Evolutionary conservation across 1,140 invertebrate species (phyloP).

Genomic region (Euura lappo): DNA sequence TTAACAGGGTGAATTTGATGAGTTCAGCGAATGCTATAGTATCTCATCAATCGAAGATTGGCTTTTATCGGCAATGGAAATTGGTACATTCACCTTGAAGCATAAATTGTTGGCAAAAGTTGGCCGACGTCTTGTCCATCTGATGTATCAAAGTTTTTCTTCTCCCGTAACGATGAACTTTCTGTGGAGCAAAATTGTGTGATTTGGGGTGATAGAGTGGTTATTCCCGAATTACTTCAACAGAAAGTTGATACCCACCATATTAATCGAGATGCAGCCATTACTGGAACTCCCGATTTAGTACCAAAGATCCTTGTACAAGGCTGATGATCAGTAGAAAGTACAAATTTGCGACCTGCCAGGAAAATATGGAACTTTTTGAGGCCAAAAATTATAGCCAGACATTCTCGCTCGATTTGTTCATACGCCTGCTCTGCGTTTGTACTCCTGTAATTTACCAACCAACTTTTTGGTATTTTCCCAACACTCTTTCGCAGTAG

Average conservation of each 20-base stretch:
- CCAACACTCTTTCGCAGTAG: not conserved
- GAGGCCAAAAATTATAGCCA: slow-evolving; percentile 43
- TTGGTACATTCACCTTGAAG: too few relatives aligned
- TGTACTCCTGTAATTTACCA: not conserved
- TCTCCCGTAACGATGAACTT: too few relatives aligned
- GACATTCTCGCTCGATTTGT: slow-evolving; percentile 48
- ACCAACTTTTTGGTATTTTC: not conserved
- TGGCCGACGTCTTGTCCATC: too few relatives aligned
- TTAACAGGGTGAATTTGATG: too few relatives aligned
- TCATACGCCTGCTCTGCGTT: slow-evolving; percentile 38
- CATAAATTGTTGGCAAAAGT: too few relatives aligned
- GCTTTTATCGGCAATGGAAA: too few relatives aligned
- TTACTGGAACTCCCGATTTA: slow-evolving; percentile 17
- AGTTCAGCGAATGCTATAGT: too few relatives aligned
- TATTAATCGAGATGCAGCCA: slow-evolving; percentile 23
- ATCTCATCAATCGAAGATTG: too few relatives aligned
- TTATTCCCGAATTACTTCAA: too few relatives aligned
- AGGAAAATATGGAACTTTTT: slow-evolving; percentile 37
- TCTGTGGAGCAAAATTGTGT: too few relatives aligned
- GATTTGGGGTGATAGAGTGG: too few relatives aligned
- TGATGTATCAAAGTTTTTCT: too few relatives aligned
- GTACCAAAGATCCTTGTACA: slow-evolving; percentile 24
- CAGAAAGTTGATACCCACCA: slow-evolving; percentile 20
- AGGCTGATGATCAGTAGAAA: slow-evolving; percentile 31
- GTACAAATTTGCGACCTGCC: slow-evolving; percentile 18